Evolutionary conservation across 1,140 invertebrate species (phyloP).

Genomic region (Drosophila kurseongensis): DNA sequence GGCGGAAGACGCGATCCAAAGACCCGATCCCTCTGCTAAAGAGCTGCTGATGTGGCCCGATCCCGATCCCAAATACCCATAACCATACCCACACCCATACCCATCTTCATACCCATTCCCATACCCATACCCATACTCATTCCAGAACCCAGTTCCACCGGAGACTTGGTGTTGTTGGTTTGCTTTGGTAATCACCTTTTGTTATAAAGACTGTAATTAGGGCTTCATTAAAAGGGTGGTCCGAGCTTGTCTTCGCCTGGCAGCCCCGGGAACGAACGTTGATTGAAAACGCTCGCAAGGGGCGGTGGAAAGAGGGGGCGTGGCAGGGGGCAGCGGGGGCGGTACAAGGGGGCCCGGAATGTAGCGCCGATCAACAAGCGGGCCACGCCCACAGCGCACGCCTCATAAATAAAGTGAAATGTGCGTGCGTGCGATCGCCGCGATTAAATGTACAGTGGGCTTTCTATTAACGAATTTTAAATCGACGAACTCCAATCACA

Average conservation of each 20-base stretch:
- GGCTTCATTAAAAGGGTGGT: conserved; percentile 83
- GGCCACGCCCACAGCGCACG: conserved; percentile 77
- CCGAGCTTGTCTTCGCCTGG: conserved; percentile 78
- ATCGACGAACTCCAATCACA: no score
- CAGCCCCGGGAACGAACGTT: conserved; percentile 62
- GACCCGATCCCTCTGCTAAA: conserved; percentile 47
- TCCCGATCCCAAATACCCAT: conserved; percentile 1
- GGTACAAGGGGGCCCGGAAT: conserved; percentile 31
- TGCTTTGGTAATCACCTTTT: conserved; percentile 83
- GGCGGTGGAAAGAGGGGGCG: not conserved
- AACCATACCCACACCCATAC: not conserved
- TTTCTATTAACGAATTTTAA: not conserved
- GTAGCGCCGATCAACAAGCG: conserved; percentile 80
- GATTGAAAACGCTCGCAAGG: conserved; percentile 67
- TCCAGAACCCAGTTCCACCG: not conserved
- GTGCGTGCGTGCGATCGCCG: conserved; percentile 62
- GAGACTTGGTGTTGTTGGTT: conserved; percentile 67
- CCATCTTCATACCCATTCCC: not conserved
- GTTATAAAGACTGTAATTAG: conserved; percentile 83
- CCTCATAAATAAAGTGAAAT: conserved; percentile 81
- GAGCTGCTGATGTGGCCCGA: conserved; percentile 65
- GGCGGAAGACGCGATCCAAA: conserved; percentile 38
- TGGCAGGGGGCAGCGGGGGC: not conserved
- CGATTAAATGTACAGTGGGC: conserved; percentile 51
- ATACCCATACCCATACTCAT: not conserved